Percentiles rank a stretch among this genome's conserved stretches.
Conservation (phyloP, 2,888 invertebrate genomes). For the Octodonta nipae region DNA sequence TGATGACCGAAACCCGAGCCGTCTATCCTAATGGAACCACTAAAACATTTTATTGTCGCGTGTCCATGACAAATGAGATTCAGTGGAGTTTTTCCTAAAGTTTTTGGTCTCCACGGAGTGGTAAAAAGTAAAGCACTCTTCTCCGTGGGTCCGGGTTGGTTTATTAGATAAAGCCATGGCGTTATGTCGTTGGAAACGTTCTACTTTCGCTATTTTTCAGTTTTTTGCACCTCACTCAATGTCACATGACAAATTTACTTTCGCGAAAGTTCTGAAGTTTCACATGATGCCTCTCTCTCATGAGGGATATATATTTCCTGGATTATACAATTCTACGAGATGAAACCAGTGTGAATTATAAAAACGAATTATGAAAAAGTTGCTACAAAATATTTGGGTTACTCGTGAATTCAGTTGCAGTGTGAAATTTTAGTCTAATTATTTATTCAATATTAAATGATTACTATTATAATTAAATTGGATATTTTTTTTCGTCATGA, state of each 20-base stretch:
- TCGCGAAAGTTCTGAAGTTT: too few species aligned
- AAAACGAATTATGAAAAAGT: too few species aligned
- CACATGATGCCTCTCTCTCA: too few species aligned
- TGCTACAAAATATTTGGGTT: too few species aligned
- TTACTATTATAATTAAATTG: too few species aligned
- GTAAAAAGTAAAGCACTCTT: constrained; percentile 23
- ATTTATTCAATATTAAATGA: too few species aligned
- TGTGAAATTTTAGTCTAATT: too few species aligned
- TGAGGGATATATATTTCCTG: too few species aligned
- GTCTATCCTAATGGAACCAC: constrained; percentile 19
- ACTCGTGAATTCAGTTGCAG: too few species aligned
- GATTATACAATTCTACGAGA: too few species aligned
- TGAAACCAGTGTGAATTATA: too few species aligned
- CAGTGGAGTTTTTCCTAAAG: constrained; percentile 20
- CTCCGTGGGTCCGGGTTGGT: constrained; percentile 11
- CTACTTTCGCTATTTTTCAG: background rate
- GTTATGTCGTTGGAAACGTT: constrained; percentile 14
- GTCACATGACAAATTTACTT: background rate
- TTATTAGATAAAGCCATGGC: constrained; percentile 20
- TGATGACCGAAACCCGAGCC: constrained; percentile 16
- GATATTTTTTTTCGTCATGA: too few species aligned
- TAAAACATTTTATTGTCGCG: constrained; percentile 25
- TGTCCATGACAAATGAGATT: constrained; percentile 24
- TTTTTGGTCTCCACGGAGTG: constrained; percentile 23
- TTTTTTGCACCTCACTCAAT: background rate